Evolutionary conservation across 1,140 invertebrate species (phyloP), one percentile per base, ranked within the genome.

Genomic region (Caenorhabditis briggsae): DNA sequence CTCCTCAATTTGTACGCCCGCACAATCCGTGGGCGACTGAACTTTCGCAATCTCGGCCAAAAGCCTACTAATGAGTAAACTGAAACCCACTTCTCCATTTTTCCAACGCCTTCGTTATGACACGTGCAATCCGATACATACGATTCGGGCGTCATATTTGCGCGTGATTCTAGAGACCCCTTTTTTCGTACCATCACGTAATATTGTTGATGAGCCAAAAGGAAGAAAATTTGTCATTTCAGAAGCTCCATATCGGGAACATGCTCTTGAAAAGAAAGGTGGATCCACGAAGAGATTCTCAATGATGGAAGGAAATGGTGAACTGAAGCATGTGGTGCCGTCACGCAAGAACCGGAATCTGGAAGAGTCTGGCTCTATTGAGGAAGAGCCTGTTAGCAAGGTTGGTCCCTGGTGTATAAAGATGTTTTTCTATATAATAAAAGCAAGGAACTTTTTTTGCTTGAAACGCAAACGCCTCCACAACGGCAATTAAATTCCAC

Each of bases 361-460:
- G 23, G 70, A 78, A 20, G 70, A 78, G 14, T 53, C 70, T 50
- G 46, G 70, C 46, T 78, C 70, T 14, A 78, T 78, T 50, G 70
- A 78, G 23, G 70, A 78, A n/a, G 70, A 78, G 50, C 70, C 88
- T 16, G 90, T 91, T 18, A 90, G 87, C 85, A 92, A 91, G 59
- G 90, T 78, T 78, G 91, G 25, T 89, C 86, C 25, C 59, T 92
- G 50, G 53, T 83, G 18, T 88, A 92, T 46, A 55, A 91, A 18
- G 89, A 55, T 84, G 50, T 53, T 53, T 87, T 87, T 91, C 86
- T 83, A 82, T 91, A 18, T 56, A 89, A 11, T 89, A 3, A 33
- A 33, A 33, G 33, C 33, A 33, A 33, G 33, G 33, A 33, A 33
- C 33, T 33, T 33, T 33, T 33, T 33, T 33, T 33, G 33, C 33